phyloP scores from a whole-genome alignment of 2,113 vertebrate species.

The Tyto alba region DNA sequence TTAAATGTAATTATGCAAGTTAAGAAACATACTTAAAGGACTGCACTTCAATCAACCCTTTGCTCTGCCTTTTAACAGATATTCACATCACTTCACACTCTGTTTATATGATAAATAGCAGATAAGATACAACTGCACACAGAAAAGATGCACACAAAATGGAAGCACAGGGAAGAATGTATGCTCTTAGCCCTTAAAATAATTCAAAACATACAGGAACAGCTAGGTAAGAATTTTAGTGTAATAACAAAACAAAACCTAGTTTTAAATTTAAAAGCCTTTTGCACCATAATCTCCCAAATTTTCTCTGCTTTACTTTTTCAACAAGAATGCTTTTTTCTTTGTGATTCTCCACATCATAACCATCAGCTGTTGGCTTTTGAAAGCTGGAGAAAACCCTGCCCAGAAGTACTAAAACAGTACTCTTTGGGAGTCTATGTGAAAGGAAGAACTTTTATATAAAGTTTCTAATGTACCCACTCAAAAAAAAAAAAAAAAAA shows the following conservation, averaged over 20 bases:
- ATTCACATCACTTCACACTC: background rate
- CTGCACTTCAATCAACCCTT: background rate
- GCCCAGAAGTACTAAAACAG: background rate
- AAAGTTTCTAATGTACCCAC: background rate
- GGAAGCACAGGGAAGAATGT: background rate
- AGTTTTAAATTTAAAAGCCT: background rate
- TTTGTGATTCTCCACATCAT: background rate
- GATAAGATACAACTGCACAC: background rate
- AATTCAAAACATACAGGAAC: background rate
- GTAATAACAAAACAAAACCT: background rate
- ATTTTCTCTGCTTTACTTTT: background rate
- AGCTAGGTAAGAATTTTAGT: background rate
- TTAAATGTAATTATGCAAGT: background rate
- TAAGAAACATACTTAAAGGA: background rate
- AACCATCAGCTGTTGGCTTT: background rate
- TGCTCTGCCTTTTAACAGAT: background rate
- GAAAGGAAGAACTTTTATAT: background rate
- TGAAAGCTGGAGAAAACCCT: background rate
- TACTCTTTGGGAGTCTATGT: background rate
- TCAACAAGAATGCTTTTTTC: background rate
- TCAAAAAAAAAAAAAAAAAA: background rate
- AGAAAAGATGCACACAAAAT: background rate
- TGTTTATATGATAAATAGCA: background rate
- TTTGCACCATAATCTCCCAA: background rate
- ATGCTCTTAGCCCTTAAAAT: background rate